These are phyloP conservation scores for Acheta domesticus DNA, from an alignment of 2,888 invertebrate genomes.

Conservation along the genomic window DNA sequence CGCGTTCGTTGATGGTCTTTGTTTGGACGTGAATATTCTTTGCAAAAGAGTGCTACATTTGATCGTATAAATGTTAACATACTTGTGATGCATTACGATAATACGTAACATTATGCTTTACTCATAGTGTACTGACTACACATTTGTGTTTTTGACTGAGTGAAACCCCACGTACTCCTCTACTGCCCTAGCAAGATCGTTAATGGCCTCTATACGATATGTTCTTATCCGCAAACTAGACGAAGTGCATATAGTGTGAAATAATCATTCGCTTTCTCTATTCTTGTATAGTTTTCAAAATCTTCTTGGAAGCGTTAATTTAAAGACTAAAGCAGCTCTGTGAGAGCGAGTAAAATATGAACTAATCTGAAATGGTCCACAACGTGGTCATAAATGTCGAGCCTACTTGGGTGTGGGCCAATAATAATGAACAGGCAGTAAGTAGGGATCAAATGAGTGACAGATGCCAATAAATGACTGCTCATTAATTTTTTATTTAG, in stretches of 20 bases:
- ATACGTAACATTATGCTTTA: background rate
- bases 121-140: background rate
- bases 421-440: conserved; percentile 2
- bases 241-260: background rate
- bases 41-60: conserved; percentile 18
- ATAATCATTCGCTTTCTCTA: no score
- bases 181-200: background rate
- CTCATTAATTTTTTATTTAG: no score
- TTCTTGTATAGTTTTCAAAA: no score
- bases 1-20: conserved; percentile 18
- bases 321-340: no score
- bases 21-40: background rate
- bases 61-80: conserved; percentile 7
- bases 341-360: background rate
- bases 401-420: conserved; percentile 18
- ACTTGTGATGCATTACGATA: background rate
- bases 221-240: background rate
- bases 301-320: no score
- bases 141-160: background rate
- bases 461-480: no score
- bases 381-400: conserved; percentile 9
- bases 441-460: background rate
- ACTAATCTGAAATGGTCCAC: background rate
- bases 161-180: background rate
- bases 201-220: background rate